Base-by-base conservation (phyloP, 2,888 invertebrate species). In the Malthinus seriepunctatus region DNA sequence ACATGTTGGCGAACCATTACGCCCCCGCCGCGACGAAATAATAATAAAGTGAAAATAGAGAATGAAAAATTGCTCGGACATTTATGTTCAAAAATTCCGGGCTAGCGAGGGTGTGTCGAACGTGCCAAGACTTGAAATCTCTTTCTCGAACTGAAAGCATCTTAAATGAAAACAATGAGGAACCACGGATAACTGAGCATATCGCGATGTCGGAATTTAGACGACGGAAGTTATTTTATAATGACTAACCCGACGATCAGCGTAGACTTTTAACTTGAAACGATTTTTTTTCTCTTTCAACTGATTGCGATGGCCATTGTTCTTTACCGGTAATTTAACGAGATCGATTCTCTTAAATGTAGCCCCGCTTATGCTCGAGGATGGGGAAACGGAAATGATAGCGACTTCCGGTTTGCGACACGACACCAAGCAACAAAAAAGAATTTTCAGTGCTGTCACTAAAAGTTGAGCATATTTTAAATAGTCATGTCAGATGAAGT, bases 41-140 rank as follows among this genome's bases (percentile, higher is more conserved):
- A 75, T 76, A 78, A 78, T 78, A 77, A 76, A 78, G 75, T 78
- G 77, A 76, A 78, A 73, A 78, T 76, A 74, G 73, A 72, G 73
- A 74, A 76, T 79, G 79, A 79, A 79, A 79, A 78, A 79, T 79
- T 71, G 77, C 70, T 75, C 72, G 78, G 78, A 79, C 79, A 76
- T 76, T 76, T 76, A 74, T 72, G 72, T 69, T 72, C 69, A 68
- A 74, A 23, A 73, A 75, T 72, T 76, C 71, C 69, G 65, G 58
- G 61, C 56, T 63, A 63, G 51, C 73, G 76, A 76, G 77, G 76
- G 76, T 77, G 77, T 71, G 72, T 65, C 67, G 68, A 69, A 78
- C 79, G 78, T 78, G 79, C 72, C 66, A 61, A 52, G 76, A 70
- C 64, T 78, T 63, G 55, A 62, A 65, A 68, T 65, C 60, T 55